These are phyloP conservation scores for Troglohyphantes excavatus DNA, from an alignment of 2,888 invertebrate species.

Conservation along the genomic window DNA sequence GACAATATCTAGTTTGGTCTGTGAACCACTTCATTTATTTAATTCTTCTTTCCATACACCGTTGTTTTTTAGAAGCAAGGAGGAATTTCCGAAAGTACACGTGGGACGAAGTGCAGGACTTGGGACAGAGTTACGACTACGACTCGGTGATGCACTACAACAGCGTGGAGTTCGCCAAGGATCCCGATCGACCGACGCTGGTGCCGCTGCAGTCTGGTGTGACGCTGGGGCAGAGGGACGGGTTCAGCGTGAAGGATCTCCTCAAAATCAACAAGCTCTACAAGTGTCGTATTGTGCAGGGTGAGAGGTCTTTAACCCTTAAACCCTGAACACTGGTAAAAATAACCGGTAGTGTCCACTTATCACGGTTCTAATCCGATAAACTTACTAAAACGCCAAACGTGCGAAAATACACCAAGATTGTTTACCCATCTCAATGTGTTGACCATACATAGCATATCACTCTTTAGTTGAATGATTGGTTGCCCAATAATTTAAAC, in stretches of 20 bases:
- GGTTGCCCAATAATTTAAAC: too few relatives aligned
- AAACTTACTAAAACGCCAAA: too few relatives aligned
- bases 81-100: constrained; percentile 39
- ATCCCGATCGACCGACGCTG: constrained; percentile 84
- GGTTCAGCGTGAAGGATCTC: constrained; percentile 58
- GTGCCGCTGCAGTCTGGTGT: constrained; percentile 83
- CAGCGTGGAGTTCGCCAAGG: constrained; percentile 84
- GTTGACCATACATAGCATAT: too few relatives aligned
- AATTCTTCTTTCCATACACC: background rate
- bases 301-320: too few relatives aligned
- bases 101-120: background rate
- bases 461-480: too few relatives aligned
- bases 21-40: background rate
- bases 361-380: too few relatives aligned
- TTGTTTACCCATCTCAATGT: too few relatives aligned
- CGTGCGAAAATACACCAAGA: too few relatives aligned
- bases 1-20: too few relatives aligned
- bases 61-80: background rate
- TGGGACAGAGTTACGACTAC: constrained; percentile 48
- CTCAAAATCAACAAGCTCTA: constrained; percentile 68
- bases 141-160: constrained; percentile 89
- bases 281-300: constrained; percentile 22
- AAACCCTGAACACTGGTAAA: too few relatives aligned
- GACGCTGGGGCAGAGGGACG: constrained; percentile 85
- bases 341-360: too few relatives aligned